Evolutionary conservation across 92 coral and sea anemone species (phyloP).

Genomic region (Paragorgia papillata): DNA sequence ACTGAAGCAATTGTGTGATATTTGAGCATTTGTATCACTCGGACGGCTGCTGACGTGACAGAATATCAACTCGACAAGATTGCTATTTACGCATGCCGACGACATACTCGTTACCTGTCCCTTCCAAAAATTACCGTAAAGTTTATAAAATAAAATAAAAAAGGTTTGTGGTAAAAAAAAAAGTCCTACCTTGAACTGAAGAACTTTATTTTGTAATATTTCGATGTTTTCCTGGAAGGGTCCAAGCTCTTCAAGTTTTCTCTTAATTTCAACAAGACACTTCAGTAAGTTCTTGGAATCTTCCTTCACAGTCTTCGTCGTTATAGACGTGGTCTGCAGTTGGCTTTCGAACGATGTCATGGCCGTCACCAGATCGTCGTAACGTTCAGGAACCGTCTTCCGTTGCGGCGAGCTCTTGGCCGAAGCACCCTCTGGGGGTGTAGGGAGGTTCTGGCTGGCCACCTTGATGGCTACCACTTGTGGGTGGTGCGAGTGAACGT

Average conservation of each 20-base stretch:
- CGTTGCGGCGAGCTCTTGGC: conserved; percentile 59
- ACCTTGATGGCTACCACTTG: conserved; percentile 90
- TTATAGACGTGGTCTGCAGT: conserved; percentile 80
- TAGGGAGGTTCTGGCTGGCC: conserved; percentile 87
- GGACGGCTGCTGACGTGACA: no score
- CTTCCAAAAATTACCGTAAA: no score
- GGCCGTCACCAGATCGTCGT: conserved; percentile 83
- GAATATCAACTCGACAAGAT: no score
- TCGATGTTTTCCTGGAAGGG: conserved; percentile 79
- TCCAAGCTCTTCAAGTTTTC: conserved; percentile 77
- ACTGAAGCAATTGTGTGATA: no score
- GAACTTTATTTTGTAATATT: conserved; percentile 82
- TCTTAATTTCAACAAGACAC: conserved; percentile 78
- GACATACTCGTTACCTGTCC: no score
- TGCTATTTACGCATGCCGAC: no score
- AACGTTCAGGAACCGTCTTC: conserved; percentile 85
- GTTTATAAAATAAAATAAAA: no score
- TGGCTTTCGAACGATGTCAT: conserved; percentile 80
- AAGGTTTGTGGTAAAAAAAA: no score
- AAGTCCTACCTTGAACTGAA: conserved; percentile 79
- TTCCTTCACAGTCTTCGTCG: conserved; percentile 90
- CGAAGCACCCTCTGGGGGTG: conserved; percentile 64
- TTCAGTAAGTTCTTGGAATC: conserved; percentile 80
- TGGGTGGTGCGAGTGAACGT: conserved; percentile 88
- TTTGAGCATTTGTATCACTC: no score